Base-by-base conservation (phyloP, 2,113 vertebrate genomes). In the Podarcis raffonei region DNA sequence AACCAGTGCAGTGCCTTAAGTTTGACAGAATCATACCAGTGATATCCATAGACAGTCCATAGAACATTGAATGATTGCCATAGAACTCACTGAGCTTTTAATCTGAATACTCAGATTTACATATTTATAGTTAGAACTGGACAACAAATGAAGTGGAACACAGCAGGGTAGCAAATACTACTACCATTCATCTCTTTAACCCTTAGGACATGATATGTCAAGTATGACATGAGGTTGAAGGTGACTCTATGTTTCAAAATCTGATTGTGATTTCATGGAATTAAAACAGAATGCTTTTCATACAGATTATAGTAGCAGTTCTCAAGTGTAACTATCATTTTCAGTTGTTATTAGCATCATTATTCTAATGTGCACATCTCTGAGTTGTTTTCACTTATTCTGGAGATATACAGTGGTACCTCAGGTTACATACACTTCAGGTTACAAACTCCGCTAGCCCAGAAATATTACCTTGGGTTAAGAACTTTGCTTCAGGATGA, bases 271-370 rank as follows among this genome's bases (percentile, higher is more conserved):
- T 90, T 89, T 66, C 22, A 80, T 79, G 53, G 27, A 9, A 68
- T 30, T 83, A 3, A 11, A 69, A 30, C 39, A 79, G 88, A 89
- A 78, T 72, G 15, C 11, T 18, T 0, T 81, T 83, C 81, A 2
- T 13, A 8, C 0, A 82, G 3, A 25, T 59, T 15, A 0, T 0
- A 80, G 77, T 39, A 0, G 30, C 2, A 59, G 1, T 82, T 62
- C 8, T 76, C 87, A 32, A 53, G 89, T 53, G 1, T 9, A 83
- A 11, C n/a, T 85, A 5, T 81, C 90, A 12, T 1, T 39, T 4
- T 65, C 85, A 66, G 90, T n/a, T 57, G 16, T 39, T 35, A 66
- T 59, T 37, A 39, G 35, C 4, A 35, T 13, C 12, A n/a, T 68
- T 35, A 22, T 68, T 15, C 3, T 39, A 6, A 32, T 79, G 30